Percentiles rank a stretch among this genome's conserved stretches.
Evolutionary conservation across 2,888 invertebrate genomes (phyloP).

Genomic region (Seira sanloemensis): DNA sequence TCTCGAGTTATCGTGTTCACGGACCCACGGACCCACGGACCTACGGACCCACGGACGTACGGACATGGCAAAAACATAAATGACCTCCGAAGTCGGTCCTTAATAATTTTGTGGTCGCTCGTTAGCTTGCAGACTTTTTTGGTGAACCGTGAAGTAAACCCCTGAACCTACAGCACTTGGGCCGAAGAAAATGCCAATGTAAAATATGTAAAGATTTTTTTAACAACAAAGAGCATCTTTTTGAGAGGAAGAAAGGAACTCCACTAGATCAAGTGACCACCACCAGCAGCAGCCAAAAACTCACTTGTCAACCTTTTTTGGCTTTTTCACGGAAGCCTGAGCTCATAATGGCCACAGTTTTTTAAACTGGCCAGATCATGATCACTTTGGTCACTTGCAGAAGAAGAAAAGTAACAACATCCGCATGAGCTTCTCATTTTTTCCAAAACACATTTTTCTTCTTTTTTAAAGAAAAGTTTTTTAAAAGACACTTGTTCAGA

Average conservation of each 20-base stretch:
- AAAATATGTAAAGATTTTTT: not conserved
- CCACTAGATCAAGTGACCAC: constrained; percentile 38
- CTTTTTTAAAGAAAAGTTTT: constrained; percentile 18
- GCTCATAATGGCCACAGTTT: constrained; percentile 41
- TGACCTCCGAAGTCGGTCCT: too few relatives aligned
- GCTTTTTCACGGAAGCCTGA: constrained; percentile 56
- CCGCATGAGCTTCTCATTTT: constrained; percentile 46
- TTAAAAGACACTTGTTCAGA: constrained; percentile 21
- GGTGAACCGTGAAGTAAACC: not conserved
- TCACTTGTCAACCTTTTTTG: constrained; percentile 61
- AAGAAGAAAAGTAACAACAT: constrained; percentile 58
- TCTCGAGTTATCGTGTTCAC: too few relatives aligned
- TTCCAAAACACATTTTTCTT: constrained; percentile 50
- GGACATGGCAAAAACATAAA: too few relatives aligned
- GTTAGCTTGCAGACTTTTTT: not conserved
- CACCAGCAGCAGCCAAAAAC: constrained; percentile 23
- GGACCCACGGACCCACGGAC: too few relatives aligned
- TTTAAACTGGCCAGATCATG: too few relatives aligned
- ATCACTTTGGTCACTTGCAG: constrained; percentile 46
- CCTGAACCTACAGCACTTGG: not conserved
- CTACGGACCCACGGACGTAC: too few relatives aligned
- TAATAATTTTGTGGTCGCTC: too few relatives aligned
- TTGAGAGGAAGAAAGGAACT: constrained; percentile 11
- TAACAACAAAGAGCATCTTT: constrained; percentile 14
- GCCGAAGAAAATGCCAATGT: not conserved